Conservation (phyloP, 1,140 invertebrate species). For the Melitaea cinxia region DNA sequence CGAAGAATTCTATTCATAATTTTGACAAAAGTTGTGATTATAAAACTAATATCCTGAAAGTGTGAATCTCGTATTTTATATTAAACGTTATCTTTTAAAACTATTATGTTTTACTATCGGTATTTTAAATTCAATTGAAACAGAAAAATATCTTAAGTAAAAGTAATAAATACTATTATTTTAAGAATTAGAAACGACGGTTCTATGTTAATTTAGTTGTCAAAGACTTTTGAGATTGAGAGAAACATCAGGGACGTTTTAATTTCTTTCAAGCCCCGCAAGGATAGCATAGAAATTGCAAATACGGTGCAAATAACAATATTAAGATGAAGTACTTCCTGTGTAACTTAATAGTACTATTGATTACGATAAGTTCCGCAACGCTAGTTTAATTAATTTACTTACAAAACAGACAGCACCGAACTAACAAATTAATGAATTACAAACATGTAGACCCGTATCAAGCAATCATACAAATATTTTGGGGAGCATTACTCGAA, state of each 20-base stretch:
- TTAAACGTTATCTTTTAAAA: no score
- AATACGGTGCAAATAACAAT: background rate
- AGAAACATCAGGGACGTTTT: background rate
- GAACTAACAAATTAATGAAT: slow-evolving; percentile 44
- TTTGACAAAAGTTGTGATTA: no score
- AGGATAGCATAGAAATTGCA: background rate
- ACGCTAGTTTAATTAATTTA: slow-evolving; percentile 6
- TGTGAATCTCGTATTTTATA: no score
- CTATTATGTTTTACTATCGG: no score
- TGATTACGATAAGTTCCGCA: background rate
- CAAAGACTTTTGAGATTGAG: background rate
- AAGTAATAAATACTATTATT: no score
- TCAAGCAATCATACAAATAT: slow-evolving; percentile 42
- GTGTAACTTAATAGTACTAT: background rate
- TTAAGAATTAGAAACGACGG: no score
- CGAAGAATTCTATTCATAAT: no score
- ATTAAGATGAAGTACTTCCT: background rate
- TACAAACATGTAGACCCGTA: slow-evolving; percentile 47
- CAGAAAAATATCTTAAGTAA: background rate
- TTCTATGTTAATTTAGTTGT: background rate
- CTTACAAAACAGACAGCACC: slow-evolving; percentile 22
- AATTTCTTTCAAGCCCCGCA: background rate
- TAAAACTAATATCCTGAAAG: no score
- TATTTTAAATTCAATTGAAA: background rate
- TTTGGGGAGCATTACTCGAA: slow-evolving; percentile 42